These are phyloP conservation scores for Propithecus deckenii DNA, from an alignment of 2,797 vertebrate genomes.

Conservation along the genomic window DNA sequence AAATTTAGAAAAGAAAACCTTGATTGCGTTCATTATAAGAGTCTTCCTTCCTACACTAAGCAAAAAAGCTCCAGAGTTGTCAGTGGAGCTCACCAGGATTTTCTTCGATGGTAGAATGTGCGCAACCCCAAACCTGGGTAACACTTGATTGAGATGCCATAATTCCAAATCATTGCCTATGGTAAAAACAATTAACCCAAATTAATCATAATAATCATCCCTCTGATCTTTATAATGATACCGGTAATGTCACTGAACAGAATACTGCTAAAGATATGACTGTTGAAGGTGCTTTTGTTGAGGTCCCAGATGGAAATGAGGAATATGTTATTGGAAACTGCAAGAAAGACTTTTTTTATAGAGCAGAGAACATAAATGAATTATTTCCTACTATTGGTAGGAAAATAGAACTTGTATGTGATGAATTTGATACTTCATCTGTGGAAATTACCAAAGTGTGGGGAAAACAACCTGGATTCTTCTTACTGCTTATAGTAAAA, in stretches of 20 bases:
- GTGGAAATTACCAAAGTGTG: background rate
- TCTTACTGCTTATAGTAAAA: background rate
- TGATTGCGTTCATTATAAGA: background rate
- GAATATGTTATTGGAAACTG: background rate
- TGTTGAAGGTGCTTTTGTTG: background rate
- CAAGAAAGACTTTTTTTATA: background rate
- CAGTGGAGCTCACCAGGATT: background rate
- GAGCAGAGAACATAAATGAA: background rate
- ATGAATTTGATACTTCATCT: background rate
- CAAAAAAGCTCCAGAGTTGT: background rate
- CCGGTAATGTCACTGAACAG: background rate
- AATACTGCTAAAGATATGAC: background rate
- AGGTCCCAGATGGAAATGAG: background rate
- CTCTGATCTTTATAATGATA: background rate
- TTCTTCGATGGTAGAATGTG: background rate
- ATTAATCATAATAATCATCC: background rate
- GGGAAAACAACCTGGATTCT: background rate
- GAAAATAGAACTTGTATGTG: background rate
- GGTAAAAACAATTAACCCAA: background rate
- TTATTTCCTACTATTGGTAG: background rate
- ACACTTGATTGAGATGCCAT: background rate
- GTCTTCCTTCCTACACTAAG: background rate
- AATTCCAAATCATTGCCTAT: background rate
- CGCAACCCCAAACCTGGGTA: background rate
- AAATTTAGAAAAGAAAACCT: background rate